These are phyloP conservation scores for Hybognathus amarus DNA, from an alignment of 2,797 vertebrate genomes.

Conservation along the genomic window DNA sequence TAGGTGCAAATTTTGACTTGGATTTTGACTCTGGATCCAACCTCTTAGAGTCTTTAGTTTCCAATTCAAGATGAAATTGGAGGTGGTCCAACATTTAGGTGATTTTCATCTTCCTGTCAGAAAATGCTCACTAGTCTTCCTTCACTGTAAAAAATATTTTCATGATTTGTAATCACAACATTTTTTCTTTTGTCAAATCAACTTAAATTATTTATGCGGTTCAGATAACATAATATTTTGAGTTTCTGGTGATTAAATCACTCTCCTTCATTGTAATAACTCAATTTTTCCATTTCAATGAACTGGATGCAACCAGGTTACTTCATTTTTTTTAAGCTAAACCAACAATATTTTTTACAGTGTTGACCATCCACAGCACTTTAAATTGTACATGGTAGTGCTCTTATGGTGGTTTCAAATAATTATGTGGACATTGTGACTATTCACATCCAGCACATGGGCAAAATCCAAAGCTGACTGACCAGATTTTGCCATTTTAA, in stretches of 20 bases:
- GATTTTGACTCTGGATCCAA: neutral
- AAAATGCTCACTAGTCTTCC: neutral
- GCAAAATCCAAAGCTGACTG: neutral
- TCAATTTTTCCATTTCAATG: too few species aligned
- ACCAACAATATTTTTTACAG: too few species aligned
- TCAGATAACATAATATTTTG: too few species aligned
- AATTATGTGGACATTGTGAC: neutral
- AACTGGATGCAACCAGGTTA: too few species aligned
- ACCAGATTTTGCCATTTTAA: neutral
- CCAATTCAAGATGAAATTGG: neutral
- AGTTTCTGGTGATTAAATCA: too few species aligned
- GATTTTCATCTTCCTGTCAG: neutral
- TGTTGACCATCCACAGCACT: neutral
- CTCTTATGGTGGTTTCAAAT: neutral
- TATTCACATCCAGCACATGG: neutral
- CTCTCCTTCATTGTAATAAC: too few species aligned
- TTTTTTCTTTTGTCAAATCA: too few species aligned
- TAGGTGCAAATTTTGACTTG: too few species aligned
- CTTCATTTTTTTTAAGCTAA: too few species aligned
- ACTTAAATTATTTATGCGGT: too few species aligned
- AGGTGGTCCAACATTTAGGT: neutral
- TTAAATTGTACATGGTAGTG: neutral
- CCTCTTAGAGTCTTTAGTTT: neutral
- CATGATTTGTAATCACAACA: too few species aligned
- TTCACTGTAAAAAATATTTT: too few species aligned